phyloP scores from a whole-genome alignment of 2,113 vertebrate species.

The Neotoma lepida region DNA sequence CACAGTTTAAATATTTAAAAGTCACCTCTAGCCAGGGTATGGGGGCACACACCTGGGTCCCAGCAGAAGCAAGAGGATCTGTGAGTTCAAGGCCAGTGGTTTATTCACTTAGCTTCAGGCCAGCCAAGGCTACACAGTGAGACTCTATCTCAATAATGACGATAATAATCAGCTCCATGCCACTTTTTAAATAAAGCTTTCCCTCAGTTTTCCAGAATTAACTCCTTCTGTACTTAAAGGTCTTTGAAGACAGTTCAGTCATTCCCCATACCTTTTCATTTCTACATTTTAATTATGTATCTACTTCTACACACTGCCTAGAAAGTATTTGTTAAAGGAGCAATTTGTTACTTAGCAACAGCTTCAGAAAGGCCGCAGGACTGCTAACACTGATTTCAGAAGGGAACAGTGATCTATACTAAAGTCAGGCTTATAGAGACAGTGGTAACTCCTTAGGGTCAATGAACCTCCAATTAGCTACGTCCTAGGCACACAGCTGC shows the following conservation, averaged over 20 bases:
- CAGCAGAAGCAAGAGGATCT: neutral
- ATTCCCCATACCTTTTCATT: neutral
- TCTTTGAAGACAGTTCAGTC: neutral
- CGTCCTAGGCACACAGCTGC: neutral
- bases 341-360: conserved; percentile 48
- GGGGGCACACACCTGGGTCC: neutral
- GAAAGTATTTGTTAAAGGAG: conserved; percentile 42
- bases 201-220: neutral
- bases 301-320: conserved; percentile 10
- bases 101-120: neutral
- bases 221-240: conserved; percentile 3
- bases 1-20: neutral
- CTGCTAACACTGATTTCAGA: neutral
- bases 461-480: neutral
- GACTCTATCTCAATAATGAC: neutral
- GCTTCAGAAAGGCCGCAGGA: conserved; percentile 3
- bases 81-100: neutral
- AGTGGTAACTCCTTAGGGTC: neutral
- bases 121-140: neutral
- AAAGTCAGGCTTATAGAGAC: neutral
- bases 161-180: neutral
- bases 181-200: neutral
- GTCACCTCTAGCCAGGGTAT: neutral
- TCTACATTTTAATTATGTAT: neutral
- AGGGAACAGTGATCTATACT: neutral